A percentile compares a stretch with the other conserved stretches of the same genome.
Conservation (phyloP, 2,797 vertebrate species). For the Liparis tanakae region DNA sequence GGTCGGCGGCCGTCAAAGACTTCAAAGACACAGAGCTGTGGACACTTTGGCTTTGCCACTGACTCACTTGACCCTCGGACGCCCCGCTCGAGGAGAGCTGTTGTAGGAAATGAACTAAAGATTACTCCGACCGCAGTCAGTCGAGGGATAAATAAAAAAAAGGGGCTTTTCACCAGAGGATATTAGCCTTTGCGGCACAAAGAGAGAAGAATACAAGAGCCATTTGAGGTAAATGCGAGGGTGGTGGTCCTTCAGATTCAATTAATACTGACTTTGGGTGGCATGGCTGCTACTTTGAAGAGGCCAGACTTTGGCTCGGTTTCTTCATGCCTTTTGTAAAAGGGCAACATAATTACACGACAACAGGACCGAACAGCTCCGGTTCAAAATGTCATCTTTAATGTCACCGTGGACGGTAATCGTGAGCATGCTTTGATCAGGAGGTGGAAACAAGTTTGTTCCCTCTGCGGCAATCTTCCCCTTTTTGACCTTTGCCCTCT, state of each 20-base stretch:
- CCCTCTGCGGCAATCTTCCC: constrained; percentile 26
- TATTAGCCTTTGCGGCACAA: constrained; percentile 59
- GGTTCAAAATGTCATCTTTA: constrained; percentile 71
- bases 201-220: constrained; percentile 39
- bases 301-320: constrained; percentile 35
- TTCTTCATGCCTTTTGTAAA: constrained; percentile 56
- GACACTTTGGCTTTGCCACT: constrained; percentile 66
- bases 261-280: constrained; percentile 73
- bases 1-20: constrained; percentile 67
- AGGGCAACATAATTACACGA: constrained; percentile 61
- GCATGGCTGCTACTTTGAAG: constrained; percentile 50
- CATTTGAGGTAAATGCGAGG: constrained; percentile 63
- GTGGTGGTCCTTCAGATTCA: constrained; percentile 74
- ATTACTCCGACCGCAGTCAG: constrained; percentile 68
- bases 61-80: constrained; percentile 79
- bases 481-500: constrained; percentile 38
- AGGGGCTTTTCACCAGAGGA: constrained; percentile 50
- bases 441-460: constrained; percentile 24
- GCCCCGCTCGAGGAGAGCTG: constrained; percentile 49
- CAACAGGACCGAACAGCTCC: constrained; percentile 46
- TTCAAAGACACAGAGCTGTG: constrained; percentile 72
- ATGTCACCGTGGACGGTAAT: constrained; percentile 47
- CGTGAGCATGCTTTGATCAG: constrained; percentile 38
- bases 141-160: constrained; percentile 44
- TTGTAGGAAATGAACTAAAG: constrained; percentile 79